phyloP scores from a whole-genome alignment of 2,797 vertebrate genomes.

The Neopelma chrysocephalum region DNA sequence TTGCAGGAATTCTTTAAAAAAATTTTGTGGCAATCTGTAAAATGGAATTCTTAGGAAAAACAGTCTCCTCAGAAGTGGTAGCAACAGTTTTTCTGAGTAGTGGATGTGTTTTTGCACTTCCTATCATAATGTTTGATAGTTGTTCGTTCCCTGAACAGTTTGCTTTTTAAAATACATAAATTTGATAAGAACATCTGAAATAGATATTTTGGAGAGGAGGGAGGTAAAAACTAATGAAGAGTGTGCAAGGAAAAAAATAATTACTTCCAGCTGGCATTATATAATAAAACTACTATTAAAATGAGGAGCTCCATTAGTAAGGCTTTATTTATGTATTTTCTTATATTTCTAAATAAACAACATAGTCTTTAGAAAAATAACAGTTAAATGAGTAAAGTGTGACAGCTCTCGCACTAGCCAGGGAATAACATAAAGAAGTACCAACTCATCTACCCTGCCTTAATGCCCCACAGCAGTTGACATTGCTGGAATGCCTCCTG shows the following conservation, averaged over 20 bases:
- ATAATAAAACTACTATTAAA: slow-evolving; percentile 75
- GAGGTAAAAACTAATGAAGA: slow-evolving; percentile 64
- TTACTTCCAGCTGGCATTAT: slow-evolving; percentile 73
- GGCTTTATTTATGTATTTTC: slow-evolving; percentile 66
- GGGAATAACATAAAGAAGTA: slow-evolving; percentile 78
- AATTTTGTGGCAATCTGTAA: not conserved
- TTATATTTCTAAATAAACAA: slow-evolving; percentile 50
- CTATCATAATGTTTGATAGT: slow-evolving; percentile 29
- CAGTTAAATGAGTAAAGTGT: slow-evolving; percentile 45
- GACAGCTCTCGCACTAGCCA: slow-evolving; percentile 44
- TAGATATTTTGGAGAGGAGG: slow-evolving; percentile 31
- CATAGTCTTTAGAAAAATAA: slow-evolving; percentile 20
- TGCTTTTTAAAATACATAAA: slow-evolving; percentile 34
- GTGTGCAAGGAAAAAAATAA: slow-evolving; percentile 68
- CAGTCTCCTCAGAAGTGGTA: not conserved
- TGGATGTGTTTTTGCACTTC: slow-evolving; percentile 38
- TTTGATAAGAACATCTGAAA: slow-evolving; percentile 62
- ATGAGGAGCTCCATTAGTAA: slow-evolving; percentile 64
- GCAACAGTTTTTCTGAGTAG: slow-evolving; percentile 14
- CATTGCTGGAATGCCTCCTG: slow-evolving; percentile 72
- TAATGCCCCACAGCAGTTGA: slow-evolving; percentile 68
- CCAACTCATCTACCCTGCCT: slow-evolving; percentile 58
- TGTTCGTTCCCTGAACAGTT: slow-evolving; percentile 53
- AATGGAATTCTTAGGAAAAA: not conserved
- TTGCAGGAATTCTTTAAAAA: not conserved